Percentiles rank a stretch among this genome's conserved stretches.
Evolutionary conservation across 2,888 invertebrate species (phyloP).

Genomic region (Xestia ashworthii): DNA sequence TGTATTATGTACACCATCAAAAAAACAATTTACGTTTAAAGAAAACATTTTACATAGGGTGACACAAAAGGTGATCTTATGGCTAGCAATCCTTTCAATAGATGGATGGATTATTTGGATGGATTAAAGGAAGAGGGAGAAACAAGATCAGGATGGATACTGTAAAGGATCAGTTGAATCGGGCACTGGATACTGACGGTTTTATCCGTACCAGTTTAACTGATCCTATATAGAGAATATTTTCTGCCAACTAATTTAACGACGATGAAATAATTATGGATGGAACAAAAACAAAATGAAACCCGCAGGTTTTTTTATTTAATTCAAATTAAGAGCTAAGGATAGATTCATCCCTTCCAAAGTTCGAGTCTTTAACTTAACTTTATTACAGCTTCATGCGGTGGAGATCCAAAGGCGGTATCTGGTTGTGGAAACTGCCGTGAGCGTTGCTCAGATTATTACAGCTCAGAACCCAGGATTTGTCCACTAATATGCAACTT

Average conservation of each 20-base stretch:
- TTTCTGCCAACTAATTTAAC: not conserved
- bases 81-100: not conserved
- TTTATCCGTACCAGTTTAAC: no score
- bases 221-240: no score
- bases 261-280: not conserved
- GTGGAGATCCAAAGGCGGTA: conserved; percentile 64
- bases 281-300: not conserved
- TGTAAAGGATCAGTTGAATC: not conserved
- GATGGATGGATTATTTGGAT: no score
- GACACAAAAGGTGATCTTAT: not conserved
- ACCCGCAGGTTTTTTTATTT: not conserved
- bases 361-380: not conserved
- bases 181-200: not conserved
- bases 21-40: no score
- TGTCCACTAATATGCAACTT: conserved; percentile 58
- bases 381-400: conserved; percentile 61
- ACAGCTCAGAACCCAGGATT: conserved; percentile 29
- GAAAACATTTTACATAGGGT: no score
- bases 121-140: not conserved
- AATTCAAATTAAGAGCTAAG: not conserved
- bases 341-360: not conserved
- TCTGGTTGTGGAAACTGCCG: conserved; percentile 69
- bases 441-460: conserved; percentile 25
- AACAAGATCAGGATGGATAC: not conserved
- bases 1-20: no score